phyloP scores from a whole-genome alignment of 2,888 invertebrate species.

The Congeria kusceri region DNA sequence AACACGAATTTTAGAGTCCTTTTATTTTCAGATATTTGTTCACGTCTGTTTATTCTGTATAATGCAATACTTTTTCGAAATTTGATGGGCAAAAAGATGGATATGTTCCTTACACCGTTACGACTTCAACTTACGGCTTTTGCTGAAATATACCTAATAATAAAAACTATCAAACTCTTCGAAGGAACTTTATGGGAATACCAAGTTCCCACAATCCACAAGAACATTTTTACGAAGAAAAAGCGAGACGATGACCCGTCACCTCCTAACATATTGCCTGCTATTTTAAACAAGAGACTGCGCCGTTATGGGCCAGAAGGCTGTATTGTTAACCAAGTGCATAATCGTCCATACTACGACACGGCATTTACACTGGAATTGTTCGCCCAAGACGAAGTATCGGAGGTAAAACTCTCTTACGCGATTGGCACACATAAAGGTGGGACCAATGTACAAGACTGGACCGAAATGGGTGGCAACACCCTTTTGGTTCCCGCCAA shows the following conservation, averaged over 20 bases:
- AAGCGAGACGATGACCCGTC: slow-evolving; percentile 58
- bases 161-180: slow-evolving; percentile 54
- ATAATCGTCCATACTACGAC: slow-evolving; percentile 58
- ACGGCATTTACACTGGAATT: slow-evolving; percentile 68
- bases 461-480: slow-evolving; percentile 69
- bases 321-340: slow-evolving; percentile 67
- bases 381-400: slow-evolving; percentile 64
- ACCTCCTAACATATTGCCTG: slow-evolving; percentile 53
- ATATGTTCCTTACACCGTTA: slow-evolving; percentile 63
- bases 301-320: slow-evolving; percentile 46
- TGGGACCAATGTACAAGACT: slow-evolving; percentile 64
- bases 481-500: slow-evolving; percentile 58
- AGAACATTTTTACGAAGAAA: slow-evolving; percentile 61
- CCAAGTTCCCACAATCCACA: slow-evolving; percentile 41
- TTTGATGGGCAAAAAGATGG: slow-evolving; percentile 62
- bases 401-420: slow-evolving; percentile 66
- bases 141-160: slow-evolving; percentile 52
- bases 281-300: slow-evolving; percentile 33
- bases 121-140: slow-evolving; percentile 56
- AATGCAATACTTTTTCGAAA: too few species aligned
- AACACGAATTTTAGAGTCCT: too few species aligned
- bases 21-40: too few species aligned
- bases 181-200: slow-evolving; percentile 66
- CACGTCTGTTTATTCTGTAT: not conserved
- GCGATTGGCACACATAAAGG: slow-evolving; percentile 68